Evolutionary conservation across 2,113 vertebrate genomes (phyloP), one percentile per base, ranked within the genome.

Genomic region (Neopipo cinnamomea): DNA sequence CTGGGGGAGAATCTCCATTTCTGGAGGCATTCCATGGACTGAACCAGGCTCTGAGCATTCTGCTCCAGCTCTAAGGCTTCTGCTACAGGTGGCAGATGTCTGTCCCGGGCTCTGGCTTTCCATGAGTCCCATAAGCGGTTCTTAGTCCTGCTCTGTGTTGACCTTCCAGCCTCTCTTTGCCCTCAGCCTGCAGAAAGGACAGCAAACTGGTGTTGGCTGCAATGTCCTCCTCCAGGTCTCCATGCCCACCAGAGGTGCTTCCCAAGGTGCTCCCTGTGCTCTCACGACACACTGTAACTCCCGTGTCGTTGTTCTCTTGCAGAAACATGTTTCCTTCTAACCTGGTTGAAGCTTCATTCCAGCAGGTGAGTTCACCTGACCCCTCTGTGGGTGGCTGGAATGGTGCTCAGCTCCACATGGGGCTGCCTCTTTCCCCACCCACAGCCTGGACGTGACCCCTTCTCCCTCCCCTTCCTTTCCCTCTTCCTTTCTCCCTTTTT

Each of bases 301-400:
- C 24, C 11, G 5, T 19, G 1, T 41, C 0, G 11, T 35, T 80
- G 28, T 42, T 96, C 58, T 97, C 67, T 90, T 93, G 44, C 96
- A 99, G 99, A 89, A 99, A 99, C 94, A 99, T 99, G 98, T 98
- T 99, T 89, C 99, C 99, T 67, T 98, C 99, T 17, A 99, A 99
- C 66, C 97, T 99, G 82, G 97, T 99, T 5, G 99, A 99, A 91
- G 99, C 99, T 72, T 99, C 99, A 0, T 99, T 99, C 88, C 98
- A 99, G 94, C 99, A 99, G 98, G 99, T 99, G 77, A 96, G 93
- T 74, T 37, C 79, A 8, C 30, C 44, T 4, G 2, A 23, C 11
- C 19, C 41, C 44, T 21, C 66, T 5, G 12, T 0, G 0, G 53
- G 66, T 2, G 3, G 44, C 41, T 27, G 41, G 46, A 61, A n/a